Evolutionary conservation across 2,113 vertebrate species (phyloP).

Genomic region (Procapra przewalskii): DNA sequence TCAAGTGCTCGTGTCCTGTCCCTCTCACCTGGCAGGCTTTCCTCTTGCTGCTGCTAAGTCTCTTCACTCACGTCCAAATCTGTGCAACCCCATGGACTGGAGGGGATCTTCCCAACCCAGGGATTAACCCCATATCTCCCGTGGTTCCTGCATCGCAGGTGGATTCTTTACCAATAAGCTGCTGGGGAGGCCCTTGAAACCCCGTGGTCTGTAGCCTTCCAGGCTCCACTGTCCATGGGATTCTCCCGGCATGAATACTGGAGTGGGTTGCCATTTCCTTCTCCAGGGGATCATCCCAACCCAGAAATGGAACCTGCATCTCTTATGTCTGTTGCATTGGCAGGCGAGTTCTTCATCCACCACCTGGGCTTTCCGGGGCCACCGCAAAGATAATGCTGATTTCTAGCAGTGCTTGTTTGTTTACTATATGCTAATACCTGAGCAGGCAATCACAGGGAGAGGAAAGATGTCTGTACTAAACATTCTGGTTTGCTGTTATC

Average conservation of each 20-base stretch:
- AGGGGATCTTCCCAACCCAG: background rate
- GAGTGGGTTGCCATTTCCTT: background rate
- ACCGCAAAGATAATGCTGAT: background rate
- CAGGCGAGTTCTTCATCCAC: background rate
- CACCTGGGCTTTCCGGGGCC: fast-evolving
- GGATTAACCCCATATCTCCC: background rate
- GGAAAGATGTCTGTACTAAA: constrained; percentile 17
- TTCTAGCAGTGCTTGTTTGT: background rate
- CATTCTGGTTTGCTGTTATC: background rate
- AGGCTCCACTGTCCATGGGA: background rate
- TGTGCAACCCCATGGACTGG: background rate
- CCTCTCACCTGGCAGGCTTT: background rate
- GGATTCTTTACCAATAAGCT: background rate
- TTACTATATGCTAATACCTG: constrained; percentile 33
- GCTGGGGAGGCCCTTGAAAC: background rate
- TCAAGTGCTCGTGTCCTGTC: fast-evolving
- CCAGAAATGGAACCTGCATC: background rate
- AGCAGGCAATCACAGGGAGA: background rate
- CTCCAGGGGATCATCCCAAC: background rate
- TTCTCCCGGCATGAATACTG: background rate
- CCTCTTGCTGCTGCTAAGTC: background rate
- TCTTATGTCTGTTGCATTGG: background rate
- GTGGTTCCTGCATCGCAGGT: fast-evolving
- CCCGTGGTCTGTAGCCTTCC: background rate
- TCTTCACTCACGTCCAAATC: background rate